Conservation (phyloP, 2,888 invertebrate genomes). For the Malthinus seriepunctatus region DNA sequence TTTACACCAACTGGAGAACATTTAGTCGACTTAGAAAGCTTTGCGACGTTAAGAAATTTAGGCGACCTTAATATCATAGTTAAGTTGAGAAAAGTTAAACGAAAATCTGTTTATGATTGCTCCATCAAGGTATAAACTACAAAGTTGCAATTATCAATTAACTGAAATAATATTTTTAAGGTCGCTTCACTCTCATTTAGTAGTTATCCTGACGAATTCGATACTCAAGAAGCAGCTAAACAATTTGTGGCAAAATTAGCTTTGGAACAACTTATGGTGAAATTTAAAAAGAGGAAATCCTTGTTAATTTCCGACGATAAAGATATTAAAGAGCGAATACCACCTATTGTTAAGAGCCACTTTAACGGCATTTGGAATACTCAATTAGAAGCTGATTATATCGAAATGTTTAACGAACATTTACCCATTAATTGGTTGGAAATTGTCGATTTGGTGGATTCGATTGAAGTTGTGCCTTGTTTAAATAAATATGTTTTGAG, state of each 20-base stretch:
- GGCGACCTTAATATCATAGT: slow-evolving; percentile 37
- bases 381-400: slow-evolving; percentile 57
- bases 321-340: slow-evolving; percentile 48
- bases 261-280: slow-evolving; percentile 46
- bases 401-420: slow-evolving; percentile 65
- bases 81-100: slow-evolving; percentile 25
- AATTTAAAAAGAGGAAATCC: slow-evolving; percentile 38
- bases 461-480: slow-evolving; percentile 58
- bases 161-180: slow-evolving; percentile 38
- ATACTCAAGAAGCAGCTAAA: slow-evolving; percentile 49
- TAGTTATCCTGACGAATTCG: slow-evolving; percentile 56
- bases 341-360: slow-evolving; percentile 54
- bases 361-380: slow-evolving; percentile 56
- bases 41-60: slow-evolving; percentile 42
- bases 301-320: slow-evolving; percentile 42
- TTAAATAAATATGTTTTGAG: slow-evolving; percentile 43
- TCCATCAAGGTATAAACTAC: slow-evolving; percentile 43
- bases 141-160: no score
- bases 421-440: slow-evolving; percentile 73
- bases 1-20: slow-evolving; percentile 37
- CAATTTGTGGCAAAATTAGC: slow-evolving; percentile 53
- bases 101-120: slow-evolving; percentile 37
- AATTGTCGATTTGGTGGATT: slow-evolving; percentile 61
- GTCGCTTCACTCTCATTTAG: slow-evolving; percentile 47
- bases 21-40: slow-evolving; percentile 41